phyloP scores from a whole-genome alignment of 2,113 vertebrate species.

The Hippocampus guttulatus region DNA sequence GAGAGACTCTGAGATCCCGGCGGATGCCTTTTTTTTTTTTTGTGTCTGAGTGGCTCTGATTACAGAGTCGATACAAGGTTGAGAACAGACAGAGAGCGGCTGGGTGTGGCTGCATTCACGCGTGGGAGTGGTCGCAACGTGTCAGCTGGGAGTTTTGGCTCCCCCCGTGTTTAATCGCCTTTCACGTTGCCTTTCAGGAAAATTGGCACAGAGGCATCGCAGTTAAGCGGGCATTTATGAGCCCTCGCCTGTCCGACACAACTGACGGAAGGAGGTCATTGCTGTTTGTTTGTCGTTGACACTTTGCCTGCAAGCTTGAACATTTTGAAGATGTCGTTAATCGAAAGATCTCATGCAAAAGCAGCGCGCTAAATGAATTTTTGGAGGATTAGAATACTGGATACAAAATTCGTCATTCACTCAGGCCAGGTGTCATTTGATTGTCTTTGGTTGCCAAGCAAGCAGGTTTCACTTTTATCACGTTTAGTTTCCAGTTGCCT shows the following conservation, averaged over 20 bases:
- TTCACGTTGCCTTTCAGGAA: slow-evolving; percentile 7
- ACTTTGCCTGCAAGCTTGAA: neutral
- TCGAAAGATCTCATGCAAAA: too few species aligned
- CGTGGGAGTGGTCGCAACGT: slow-evolving; percentile 59
- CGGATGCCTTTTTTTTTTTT: slow-evolving; percentile 33
- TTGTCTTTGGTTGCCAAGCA: too few species aligned
- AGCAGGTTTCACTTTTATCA: neutral
- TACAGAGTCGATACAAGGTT: slow-evolving; percentile 56
- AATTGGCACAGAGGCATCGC: neutral
- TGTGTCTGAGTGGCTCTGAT: slow-evolving; percentile 49
- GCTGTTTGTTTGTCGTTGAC: neutral
- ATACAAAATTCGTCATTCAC: neutral
- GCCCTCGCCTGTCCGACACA: neutral
- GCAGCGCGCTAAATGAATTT: too few species aligned
- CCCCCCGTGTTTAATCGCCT: slow-evolving; percentile 27
- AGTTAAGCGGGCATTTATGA: neutral
- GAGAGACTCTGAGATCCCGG: slow-evolving; percentile 33
- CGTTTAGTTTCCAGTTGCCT: too few species aligned
- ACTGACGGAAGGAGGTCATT: neutral
- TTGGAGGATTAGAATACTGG: too few species aligned
- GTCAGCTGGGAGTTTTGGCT: slow-evolving; percentile 28
- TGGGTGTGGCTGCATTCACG: slow-evolving; percentile 50
- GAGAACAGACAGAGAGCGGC: slow-evolving; percentile 32
- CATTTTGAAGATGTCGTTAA: too few species aligned
- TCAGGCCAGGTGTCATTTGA: neutral